phyloP scores from a whole-genome alignment of 2,888 invertebrate species.

The Tigriopus californicus region DNA sequence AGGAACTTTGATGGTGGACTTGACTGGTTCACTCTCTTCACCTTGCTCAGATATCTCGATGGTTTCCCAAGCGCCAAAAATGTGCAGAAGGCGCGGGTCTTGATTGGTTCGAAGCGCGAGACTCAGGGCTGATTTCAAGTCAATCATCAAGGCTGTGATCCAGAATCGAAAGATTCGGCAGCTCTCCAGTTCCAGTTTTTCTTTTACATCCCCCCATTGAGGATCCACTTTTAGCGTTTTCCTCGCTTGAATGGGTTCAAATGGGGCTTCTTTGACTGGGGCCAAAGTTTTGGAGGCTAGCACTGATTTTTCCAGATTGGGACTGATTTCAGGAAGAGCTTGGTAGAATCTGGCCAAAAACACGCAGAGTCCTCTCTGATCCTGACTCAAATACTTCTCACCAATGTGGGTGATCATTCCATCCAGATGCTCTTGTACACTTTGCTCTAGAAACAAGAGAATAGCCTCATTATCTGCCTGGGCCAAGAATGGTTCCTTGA shows the following conservation, averaged over 20 bases:
- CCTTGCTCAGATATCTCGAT: conserved; percentile 1
- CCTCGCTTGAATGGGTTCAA: neutral
- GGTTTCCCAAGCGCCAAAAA: neutral
- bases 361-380: neutral
- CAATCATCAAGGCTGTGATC: neutral
- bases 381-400: neutral
- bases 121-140: neutral
- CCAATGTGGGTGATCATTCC: neutral
- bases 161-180: neutral
- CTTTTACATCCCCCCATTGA: neutral
- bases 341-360: neutral
- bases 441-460: neutral
- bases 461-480: conserved; percentile 1
- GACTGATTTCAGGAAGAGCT: conserved; percentile 1
- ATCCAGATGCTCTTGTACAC: neutral
- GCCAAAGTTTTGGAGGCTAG: neutral
- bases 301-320: neutral
- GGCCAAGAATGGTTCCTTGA: neutral
- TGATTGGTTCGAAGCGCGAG: neutral
- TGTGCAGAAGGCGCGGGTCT: neutral
- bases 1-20: neutral
- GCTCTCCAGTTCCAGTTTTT: neutral
- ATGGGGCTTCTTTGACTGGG: neutral
- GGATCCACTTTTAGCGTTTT: neutral
- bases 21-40: neutral